These are phyloP conservation scores for Chelonus formosanus DNA, from an alignment of 2,888 invertebrate species.

Conservation along the genomic window DNA sequence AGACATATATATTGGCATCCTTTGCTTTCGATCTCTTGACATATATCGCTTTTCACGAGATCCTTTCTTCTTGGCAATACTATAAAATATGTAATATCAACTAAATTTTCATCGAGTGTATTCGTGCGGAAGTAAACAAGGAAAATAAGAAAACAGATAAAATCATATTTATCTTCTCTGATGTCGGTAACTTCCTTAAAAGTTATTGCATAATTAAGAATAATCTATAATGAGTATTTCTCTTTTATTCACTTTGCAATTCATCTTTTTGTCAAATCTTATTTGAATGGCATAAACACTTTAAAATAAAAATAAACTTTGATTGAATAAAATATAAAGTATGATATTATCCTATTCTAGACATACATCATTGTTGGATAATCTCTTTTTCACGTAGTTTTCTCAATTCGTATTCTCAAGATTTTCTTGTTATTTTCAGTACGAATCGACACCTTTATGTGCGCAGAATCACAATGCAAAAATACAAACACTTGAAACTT, in stretches of 20 bases:
- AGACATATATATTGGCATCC: conserved; percentile 5
- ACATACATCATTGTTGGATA: neutral
- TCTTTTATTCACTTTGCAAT: no score
- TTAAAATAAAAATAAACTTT: no score
- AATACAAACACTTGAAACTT: neutral
- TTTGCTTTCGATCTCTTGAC: conserved; percentile 21
- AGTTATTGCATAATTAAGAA: neutral
- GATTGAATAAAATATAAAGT: neutral
- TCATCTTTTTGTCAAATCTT: no score
- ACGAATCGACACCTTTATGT: neutral
- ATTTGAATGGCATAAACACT: no score
- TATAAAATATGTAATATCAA: conserved; percentile 37
- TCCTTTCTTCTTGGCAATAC: conserved; percentile 32
- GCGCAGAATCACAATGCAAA: neutral
- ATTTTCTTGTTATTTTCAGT: conserved; percentile 24
- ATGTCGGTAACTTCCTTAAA: neutral
- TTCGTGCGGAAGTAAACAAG: conserved; percentile 3
- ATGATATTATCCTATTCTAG: neutral
- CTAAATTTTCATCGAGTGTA: conserved; percentile 31
- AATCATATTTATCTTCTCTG: neutral
- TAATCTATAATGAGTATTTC: no score
- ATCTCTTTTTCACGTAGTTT: conserved; percentile 1
- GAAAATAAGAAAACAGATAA: neutral
- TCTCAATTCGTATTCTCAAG: conserved; percentile 12
- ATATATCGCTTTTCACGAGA: conserved; percentile 16